Evolutionary conservation across 2,113 vertebrate species (phyloP).

Genomic region (Leptocoma aspasia): DNA sequence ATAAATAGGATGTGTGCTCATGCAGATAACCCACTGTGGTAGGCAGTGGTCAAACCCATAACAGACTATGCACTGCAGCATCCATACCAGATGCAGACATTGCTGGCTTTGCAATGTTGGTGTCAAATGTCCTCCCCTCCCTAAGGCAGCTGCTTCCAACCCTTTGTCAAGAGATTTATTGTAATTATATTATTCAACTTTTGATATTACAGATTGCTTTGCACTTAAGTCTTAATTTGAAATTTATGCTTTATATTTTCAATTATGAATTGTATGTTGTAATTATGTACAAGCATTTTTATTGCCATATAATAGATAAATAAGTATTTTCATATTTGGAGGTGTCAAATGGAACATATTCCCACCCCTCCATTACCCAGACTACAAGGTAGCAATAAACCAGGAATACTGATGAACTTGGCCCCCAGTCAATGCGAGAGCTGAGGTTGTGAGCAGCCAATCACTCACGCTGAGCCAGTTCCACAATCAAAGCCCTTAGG

Average conservation of each 20-base stretch:
- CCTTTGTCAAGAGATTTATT: not conserved
- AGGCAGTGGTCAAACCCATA: accelerated
- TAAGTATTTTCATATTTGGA: not conserved
- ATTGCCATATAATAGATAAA: not conserved
- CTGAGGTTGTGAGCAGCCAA: not conserved
- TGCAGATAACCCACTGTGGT: not conserved
- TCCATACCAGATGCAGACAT: not conserved
- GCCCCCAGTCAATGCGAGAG: not conserved
- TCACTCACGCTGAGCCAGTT: not conserved
- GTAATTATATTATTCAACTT: not conserved
- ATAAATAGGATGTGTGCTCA: not conserved
- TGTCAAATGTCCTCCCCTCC: not conserved
- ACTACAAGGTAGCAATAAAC: not conserved
- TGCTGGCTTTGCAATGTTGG: not conserved
- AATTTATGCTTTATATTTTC: not conserved
- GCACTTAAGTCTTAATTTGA: not conserved
- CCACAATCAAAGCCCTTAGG: not conserved
- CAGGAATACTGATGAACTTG: not conserved
- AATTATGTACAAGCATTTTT: not conserved
- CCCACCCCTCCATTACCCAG: too few species aligned
- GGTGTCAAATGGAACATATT: not conserved
- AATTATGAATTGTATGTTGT: not conserved
- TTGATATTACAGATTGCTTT: not conserved
- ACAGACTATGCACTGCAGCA: not conserved
- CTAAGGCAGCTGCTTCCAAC: not conserved